Evolutionary conservation across 53 echinoderm and acorn worm species (phyloP), one percentile per base, ranked within the genome.

Genomic region (Paracentrotus lividus): DNA sequence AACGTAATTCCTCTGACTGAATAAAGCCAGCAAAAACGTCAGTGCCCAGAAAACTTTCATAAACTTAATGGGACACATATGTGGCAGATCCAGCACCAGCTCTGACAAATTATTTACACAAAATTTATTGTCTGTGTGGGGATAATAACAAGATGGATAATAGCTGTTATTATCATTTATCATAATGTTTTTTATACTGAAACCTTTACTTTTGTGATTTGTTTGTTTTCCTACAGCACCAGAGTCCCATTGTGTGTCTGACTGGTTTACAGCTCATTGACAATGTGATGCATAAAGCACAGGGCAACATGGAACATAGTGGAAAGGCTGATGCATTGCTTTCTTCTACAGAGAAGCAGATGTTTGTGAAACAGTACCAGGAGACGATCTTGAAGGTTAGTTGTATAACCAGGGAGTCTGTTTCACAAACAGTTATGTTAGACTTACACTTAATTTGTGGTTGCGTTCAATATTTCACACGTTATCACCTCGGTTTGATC

Each of bases 251-350:
- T 2, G 92, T 95, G 49, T 86, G 94, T 86, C 84, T 36, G 58
- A 42, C 47, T 8, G 91, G 91, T 18, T 91, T 95, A 27, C 61
- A 94, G 45, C 72, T 94, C 75, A 94, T 95, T 56, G 87, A 57
- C 14, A 40, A 64, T n/a, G 88, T 95, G 85, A 64, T 95, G 94
- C 49, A 42, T 15, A 94, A 76, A 94, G 94, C 94, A 20, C 45
- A 42, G 42, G 61, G 76, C 21, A 85, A 94, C 45, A 72, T 95
- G 18, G 49, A 91, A 32, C 93, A 78, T 43, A 58, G 36, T 1
- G 55, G 38, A 56, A 55, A n/a, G 56, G 43, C 55, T 1, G 44
- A 34, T 34, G 45, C 24, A 53, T 4, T 23, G 24, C 59, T 78
- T 2, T 78, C 78, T 2, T 14, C 38, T 15, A 34, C 49, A 29